phyloP scores from a whole-genome alignment of 2,797 vertebrate genomes.

The Arnoldichthys spilopterus region DNA sequence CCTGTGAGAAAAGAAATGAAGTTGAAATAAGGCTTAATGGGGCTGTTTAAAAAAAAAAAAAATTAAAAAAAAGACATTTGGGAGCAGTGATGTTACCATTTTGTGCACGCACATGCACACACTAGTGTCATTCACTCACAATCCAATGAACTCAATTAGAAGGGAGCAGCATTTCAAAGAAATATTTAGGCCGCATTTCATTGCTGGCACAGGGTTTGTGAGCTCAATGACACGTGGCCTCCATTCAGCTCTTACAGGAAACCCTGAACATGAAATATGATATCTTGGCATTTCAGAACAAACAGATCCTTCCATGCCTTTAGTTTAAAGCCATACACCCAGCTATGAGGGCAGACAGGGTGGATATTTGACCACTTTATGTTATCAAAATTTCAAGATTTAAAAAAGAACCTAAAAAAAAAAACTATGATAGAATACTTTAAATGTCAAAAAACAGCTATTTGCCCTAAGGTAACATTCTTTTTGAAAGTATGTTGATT shows the following conservation, averaged over 20 bases:
- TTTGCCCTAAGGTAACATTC: conserved; percentile 27
- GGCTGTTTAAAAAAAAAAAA: not conserved
- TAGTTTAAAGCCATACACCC: conserved; percentile 16
- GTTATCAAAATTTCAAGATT: not conserved
- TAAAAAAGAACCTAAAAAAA: not conserved
- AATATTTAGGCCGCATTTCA: conserved; percentile 29
- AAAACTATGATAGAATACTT: not conserved
- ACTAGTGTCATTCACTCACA: too few species aligned
- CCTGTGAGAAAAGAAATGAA: conserved; percentile 75
- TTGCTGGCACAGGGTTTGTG: conserved; percentile 29
- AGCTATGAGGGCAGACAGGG: conserved; percentile 10
- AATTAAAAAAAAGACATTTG: not conserved
- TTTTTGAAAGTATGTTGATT: conserved; percentile 19
- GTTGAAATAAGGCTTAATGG: not conserved
- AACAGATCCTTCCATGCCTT: conserved; percentile 31
- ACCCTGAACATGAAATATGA: conserved; percentile 54
- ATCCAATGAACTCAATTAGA: not conserved
- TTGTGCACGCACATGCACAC: not conserved
- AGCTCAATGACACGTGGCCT: conserved; percentile 42
- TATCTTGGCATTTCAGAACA: conserved; percentile 31
- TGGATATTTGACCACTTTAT: not conserved
- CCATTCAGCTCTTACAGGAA: conserved; percentile 44
- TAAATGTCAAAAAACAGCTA: not conserved
- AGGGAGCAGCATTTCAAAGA: not conserved
- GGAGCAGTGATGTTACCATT: not conserved